phyloP scores from a whole-genome alignment of 2,113 vertebrate genomes.

The Ailuropoda melanoleuca region DNA sequence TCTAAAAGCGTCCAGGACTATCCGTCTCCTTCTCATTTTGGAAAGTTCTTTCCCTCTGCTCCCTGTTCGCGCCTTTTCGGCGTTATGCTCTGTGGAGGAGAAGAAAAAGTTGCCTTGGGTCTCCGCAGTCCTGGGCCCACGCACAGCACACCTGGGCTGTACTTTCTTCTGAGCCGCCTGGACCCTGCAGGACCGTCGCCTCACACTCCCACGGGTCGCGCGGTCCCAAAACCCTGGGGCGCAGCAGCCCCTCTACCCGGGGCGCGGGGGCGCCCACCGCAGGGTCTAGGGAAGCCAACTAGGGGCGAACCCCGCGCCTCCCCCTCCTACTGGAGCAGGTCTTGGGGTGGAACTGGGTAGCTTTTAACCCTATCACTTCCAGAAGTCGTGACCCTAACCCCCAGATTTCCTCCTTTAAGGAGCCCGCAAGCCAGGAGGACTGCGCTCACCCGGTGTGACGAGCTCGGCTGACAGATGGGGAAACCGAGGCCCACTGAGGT shows the following conservation, averaged over 20 bases:
- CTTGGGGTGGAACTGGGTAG: neutral
- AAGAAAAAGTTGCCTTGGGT: neutral
- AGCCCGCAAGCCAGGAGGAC: neutral
- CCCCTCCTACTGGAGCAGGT: neutral
- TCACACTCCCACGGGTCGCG: neutral
- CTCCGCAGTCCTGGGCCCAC: neutral
- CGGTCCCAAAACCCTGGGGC: neutral
- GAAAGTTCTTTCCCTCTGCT: neutral
- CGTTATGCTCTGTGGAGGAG: neutral
- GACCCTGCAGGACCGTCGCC: neutral
- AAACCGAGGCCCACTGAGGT: neutral
- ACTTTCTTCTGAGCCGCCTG: neutral
- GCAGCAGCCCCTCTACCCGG: no score
- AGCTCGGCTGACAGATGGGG: neutral
- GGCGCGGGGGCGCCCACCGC: accelerated
- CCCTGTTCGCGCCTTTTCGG: accelerated
- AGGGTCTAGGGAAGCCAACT: neutral
- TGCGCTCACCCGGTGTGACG: neutral
- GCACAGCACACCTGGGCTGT: no score
- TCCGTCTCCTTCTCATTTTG: neutral
- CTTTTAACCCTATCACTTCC: neutral
- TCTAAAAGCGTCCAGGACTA: neutral
- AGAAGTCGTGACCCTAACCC: neutral
- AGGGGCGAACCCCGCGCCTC: neutral
- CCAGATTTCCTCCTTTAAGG: neutral